Evolutionary conservation across 2,797 vertebrate genomes (phyloP), one percentile per base, ranked within the genome.

Genomic region (Orientallactaga sibirica): DNA sequence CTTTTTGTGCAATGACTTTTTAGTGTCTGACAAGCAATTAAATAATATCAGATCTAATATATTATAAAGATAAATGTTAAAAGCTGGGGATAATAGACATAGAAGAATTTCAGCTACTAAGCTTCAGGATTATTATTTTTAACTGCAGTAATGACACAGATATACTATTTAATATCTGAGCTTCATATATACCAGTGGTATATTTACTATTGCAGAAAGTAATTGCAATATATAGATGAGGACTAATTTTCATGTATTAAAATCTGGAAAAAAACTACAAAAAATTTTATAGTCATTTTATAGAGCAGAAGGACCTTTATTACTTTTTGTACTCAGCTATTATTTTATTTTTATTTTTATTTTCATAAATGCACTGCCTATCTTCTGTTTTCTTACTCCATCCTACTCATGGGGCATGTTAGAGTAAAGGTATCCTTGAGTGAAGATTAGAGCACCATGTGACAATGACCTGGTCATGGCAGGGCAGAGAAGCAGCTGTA

Each of bases 31-130:
- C 92, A 64, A 94, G 77, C 68, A 75, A 93, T 73, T 91, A 95
- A 92, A 93, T 92, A 71, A 86, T 67, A 86, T 73, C 27, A 92
- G 90, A 94, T 77, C 41, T 83, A 84, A 91, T 94, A 84, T 94
- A 75, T 94, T 92, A 89, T 58, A 82, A 68, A 86, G 37, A 76
- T 93, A 92, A 90, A 68, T 82, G 3, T 73, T 48, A 93, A 93
- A 88, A 70, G 62, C 33, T 77, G 19, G 18, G 74, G 77, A 18
- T 90, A 68, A 66, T 29, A 61, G 37, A 90, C 77, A 83, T 58
- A 67, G 71, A 85, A 87, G 7, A 88, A 90, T 88, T 67, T 79
- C 19, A 84, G 20, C 41, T 77, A 94, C 7, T 79, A 55, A 86
- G 81, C 25, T 67, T 41, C 43, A 92, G 15, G 33, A 37, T 82